Evolutionary conservation across 2,888 invertebrate genomes (phyloP).

Genomic region (Parnassius glacialis): DNA sequence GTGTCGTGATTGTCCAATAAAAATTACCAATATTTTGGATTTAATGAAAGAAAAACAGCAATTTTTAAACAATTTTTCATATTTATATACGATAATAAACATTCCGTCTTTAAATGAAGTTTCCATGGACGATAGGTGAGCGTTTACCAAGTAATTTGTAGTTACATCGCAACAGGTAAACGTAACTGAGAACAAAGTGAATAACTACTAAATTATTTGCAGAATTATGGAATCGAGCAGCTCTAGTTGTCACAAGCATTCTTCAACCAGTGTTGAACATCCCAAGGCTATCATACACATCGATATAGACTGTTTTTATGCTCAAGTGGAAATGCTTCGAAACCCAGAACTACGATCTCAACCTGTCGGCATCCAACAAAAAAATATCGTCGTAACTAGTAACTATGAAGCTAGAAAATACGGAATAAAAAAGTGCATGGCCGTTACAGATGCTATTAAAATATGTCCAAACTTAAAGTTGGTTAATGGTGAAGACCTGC

Average conservation of each 20-base stretch:
- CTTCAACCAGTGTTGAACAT: constrained; percentile 70
- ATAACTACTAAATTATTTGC: constrained; percentile 61
- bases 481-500: constrained; percentile 91
- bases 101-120: constrained; percentile 59
- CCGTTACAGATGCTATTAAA: constrained; percentile 86
- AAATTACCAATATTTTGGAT: constrained; percentile 75
- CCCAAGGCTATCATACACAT: constrained; percentile 87
- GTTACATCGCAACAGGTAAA: constrained; percentile 67
- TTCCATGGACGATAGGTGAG: constrained; percentile 72
- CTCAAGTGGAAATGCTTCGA: constrained; percentile 90
- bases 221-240: constrained; percentile 76
- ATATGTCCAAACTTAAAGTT: constrained; percentile 88
- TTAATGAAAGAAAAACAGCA: constrained; percentile 73
- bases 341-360: constrained; percentile 84
- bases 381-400: constrained; percentile 90
- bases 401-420: constrained; percentile 89
- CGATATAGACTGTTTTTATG: constrained; percentile 92
- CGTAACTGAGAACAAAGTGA: constrained; percentile 66
- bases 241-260: constrained; percentile 57
- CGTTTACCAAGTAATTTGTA: constrained; percentile 45
- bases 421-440: constrained; percentile 90
- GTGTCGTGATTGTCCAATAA: constrained; percentile 77
- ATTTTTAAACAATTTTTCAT: constrained; percentile 51
- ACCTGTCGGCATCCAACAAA: constrained; percentile 91
- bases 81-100: constrained; percentile 55